Evolutionary conservation across 2,797 vertebrate genomes (phyloP).

Genomic region (Trachurus trachurus): DNA sequence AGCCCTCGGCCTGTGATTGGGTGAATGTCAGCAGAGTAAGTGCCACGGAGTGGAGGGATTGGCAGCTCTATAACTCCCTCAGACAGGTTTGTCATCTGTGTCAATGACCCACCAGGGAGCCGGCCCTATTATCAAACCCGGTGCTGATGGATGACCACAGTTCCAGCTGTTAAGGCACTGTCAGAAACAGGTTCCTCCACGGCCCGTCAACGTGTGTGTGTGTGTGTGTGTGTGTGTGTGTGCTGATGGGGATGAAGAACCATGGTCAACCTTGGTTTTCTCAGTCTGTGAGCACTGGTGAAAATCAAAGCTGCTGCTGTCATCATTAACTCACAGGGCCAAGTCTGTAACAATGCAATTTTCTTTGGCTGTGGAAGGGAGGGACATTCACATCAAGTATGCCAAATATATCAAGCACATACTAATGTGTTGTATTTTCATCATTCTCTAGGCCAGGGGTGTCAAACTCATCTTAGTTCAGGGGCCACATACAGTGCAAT

Average conservation of each 20-base stretch:
- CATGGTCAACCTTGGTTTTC: slow-evolving; percentile 57
- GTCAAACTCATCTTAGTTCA: too few species aligned
- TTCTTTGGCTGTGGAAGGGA: slow-evolving; percentile 9
- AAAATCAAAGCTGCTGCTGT: slow-evolving; percentile 34
- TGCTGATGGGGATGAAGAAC: slow-evolving; percentile 38
- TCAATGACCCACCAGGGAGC: slow-evolving; percentile 84
- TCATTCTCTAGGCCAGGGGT: background rate
- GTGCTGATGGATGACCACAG: slow-evolving; percentile 82
- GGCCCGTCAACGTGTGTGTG: slow-evolving; percentile 62
- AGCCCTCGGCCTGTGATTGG: slow-evolving; percentile 68
- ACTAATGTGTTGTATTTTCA: background rate
- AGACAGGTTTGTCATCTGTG: slow-evolving; percentile 84
- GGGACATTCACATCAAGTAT: background rate
- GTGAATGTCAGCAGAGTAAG: slow-evolving; percentile 58
- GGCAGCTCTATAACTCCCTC: slow-evolving; percentile 82
- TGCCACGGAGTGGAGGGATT: slow-evolving; percentile 63
- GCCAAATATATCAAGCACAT: too few species aligned
- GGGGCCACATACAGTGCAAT: too few species aligned
- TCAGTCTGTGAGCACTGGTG: slow-evolving; percentile 18
- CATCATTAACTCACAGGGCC: slow-evolving; percentile 25
- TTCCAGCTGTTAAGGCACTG: slow-evolving; percentile 81
- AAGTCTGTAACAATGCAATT: slow-evolving; percentile 19
- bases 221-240: slow-evolving; percentile 32
- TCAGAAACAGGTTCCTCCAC: slow-evolving; percentile 74
- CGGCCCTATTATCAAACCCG: slow-evolving; percentile 82